A percentile compares a stretch with the other conserved stretches of the same genome.
These are phyloP conservation scores for Stegostoma tigrinum DNA, from an alignment of 2,113 vertebrate genomes.

Conservation along the genomic window DNA sequence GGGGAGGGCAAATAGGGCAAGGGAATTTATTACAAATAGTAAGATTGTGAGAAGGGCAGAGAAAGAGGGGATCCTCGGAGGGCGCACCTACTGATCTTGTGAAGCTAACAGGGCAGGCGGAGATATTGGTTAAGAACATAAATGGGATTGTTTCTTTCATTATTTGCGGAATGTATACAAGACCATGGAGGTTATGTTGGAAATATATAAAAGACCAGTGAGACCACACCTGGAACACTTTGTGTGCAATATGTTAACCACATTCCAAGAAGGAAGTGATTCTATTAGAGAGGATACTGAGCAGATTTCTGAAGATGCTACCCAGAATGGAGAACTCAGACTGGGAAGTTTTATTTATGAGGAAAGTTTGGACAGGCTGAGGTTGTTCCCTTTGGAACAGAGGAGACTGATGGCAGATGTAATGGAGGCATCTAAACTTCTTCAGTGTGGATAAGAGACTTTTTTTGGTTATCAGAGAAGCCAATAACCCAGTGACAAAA, in stretches of 20 bases:
- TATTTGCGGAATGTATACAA: not conserved
- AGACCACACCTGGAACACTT: not conserved
- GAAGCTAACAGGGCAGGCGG: not conserved
- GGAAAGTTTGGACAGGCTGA: not conserved
- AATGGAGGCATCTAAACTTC: not conserved
- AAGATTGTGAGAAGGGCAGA: not conserved
- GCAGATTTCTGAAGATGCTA: not conserved
- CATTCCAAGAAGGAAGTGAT: not conserved
- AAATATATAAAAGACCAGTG: not conserved
- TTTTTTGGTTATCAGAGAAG: too few relatives aligned
- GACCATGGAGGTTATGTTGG: not conserved
- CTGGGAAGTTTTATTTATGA: not conserved
- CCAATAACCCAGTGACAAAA: not conserved
- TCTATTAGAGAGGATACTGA: too few relatives aligned
- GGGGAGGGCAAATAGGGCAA: too few relatives aligned
- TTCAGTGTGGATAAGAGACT: not conserved
- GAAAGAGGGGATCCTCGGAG: not conserved
- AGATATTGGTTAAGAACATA: not conserved
- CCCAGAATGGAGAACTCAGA: not conserved
- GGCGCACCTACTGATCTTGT: not conserved
- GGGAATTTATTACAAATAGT: too few relatives aligned
- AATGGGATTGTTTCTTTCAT: not conserved
- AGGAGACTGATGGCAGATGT: not conserved
- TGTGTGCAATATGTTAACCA: not conserved
- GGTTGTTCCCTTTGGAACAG: not conserved